Evolutionary conservation across 2,113 vertebrate species (phyloP).

Genomic region (Hippopotamus amphibius): DNA sequence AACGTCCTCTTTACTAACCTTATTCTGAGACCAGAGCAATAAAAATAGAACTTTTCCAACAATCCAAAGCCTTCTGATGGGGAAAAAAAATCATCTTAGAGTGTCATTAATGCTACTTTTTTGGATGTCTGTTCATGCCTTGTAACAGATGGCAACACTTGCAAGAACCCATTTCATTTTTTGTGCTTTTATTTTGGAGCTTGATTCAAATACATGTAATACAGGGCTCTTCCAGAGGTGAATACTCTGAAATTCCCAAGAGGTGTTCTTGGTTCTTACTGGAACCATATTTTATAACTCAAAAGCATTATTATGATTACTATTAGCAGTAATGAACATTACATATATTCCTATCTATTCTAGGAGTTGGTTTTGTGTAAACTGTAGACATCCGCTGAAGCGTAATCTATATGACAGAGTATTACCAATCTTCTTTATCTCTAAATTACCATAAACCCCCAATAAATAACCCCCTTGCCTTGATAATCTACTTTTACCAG

Average conservation of each 20-base stretch:
- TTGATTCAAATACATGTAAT: not conserved
- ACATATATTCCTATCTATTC: not conserved
- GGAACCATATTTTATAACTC: not conserved
- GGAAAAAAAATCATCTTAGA: not conserved
- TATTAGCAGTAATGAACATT: not conserved
- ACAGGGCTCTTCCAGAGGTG: not conserved
- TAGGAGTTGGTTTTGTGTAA: not conserved
- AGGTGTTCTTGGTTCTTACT: not conserved
- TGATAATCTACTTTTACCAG: not conserved
- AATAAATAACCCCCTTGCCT: not conserved
- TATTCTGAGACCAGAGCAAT: constrained; percentile 17
- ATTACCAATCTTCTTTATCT: not conserved
- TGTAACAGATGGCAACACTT: not conserved
- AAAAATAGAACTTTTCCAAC: constrained; percentile 30
- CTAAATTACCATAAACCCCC: constrained; percentile 33
- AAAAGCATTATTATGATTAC: not conserved
- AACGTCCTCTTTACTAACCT: not conserved
- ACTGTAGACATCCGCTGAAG: not conserved
- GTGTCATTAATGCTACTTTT: not conserved
- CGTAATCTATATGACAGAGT: not conserved
- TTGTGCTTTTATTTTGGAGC: constrained; percentile 18
- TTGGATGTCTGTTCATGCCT: constrained; percentile 27
- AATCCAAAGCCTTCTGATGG: constrained; percentile 2
- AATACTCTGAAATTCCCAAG: not conserved
- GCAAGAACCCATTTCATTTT: not conserved